Evolutionary conservation across 1,140 invertebrate genomes (phyloP).

Genomic region (Drosophila biarmipes): DNA sequence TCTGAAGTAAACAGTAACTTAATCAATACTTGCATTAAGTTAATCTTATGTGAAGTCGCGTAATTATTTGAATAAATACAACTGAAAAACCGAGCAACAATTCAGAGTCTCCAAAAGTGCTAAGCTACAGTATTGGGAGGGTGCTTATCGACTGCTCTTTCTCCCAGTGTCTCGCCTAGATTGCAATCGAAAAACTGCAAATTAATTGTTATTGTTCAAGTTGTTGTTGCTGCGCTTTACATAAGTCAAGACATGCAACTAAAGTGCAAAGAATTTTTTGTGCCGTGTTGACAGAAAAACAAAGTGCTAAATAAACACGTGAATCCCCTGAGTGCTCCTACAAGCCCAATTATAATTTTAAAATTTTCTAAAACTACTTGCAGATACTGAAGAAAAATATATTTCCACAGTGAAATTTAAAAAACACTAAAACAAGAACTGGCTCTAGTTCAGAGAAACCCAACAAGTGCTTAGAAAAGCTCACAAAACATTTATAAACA

Average conservation of each 20-base stretch:
- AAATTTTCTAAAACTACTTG: slow-evolving; percentile 3
- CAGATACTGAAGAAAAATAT: slow-evolving; percentile 11
- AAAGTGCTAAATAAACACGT: not conserved
- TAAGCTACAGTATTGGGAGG: not conserved
- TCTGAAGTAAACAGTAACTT: not conserved
- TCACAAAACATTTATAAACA: not conserved
- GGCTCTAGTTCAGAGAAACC: slow-evolving; percentile 15
- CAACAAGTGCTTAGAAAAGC: slow-evolving; percentile 21
- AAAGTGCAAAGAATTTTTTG: not conserved
- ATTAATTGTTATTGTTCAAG: slow-evolving; percentile 29
- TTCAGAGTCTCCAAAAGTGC: not conserved
- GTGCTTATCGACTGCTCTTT: slow-evolving; percentile 1
- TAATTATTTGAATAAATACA: not conserved
- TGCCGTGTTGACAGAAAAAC: not conserved
- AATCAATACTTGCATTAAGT: not conserved
- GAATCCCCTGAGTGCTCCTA: not conserved
- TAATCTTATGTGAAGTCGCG: not conserved
- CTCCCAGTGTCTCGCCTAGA: slow-evolving; percentile 11
- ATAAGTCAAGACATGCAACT: slow-evolving; percentile 35
- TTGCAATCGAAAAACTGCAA: slow-evolving; percentile 41
- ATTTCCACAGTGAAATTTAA: not conserved
- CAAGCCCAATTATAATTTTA: not conserved
- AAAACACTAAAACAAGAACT: not conserved
- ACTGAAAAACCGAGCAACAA: not conserved
- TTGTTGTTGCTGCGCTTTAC: slow-evolving; percentile 51